Base-by-base conservation (phyloP, 2,888 invertebrate species). In the Melanchra persicariae region DNA sequence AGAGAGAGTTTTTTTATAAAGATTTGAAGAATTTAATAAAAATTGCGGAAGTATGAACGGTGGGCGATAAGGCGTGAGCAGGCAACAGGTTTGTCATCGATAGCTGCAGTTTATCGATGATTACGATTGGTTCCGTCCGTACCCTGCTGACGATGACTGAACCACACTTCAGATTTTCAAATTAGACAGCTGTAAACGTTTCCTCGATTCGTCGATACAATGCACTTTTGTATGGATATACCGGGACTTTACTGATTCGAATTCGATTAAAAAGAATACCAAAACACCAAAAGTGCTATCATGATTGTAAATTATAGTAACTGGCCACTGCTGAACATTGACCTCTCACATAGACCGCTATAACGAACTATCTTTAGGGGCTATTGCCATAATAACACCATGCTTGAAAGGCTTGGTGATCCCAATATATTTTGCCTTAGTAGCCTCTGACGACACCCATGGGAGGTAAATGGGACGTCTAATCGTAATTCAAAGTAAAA, bases 21-120 rank as follows among this genome's bases (percentile, higher is more conserved):
- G n/a, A n/a, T n/a, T n/a, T 19, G 19, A 65, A 65, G 26, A 66
- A 68, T 64, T 64, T 45, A 74, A 74, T 74, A 57, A 72, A 65
- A 65, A 65, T 24, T 49, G n/a, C 69, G n/a, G n/a, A 69, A 74
- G 26, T 51, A 24, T 57, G 24, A 79, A 47, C 19, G 15, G 26
- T 12, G 12, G 19, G n/a, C 8, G 51, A 64, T 43, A 37, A 70
- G 49, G 49, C 22, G 30, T 22, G 43, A 52, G 37, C 37, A 49
- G 47, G 71, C 67, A 81, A 84, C 82, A 72, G 60, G 75, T 63
- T 30, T 22, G n/a, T 15, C 49, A 37, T 17, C 22, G 47, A 45
- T 47, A 12, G 26, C 52, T 57, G 47, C 66, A 45, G 67, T 59
- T 45, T 78, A 68, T 70, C 47, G 34, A 72, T 55, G 34, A 43